Conservation (phyloP, 2,888 invertebrate species). For the Tiphia femorata region DNA sequence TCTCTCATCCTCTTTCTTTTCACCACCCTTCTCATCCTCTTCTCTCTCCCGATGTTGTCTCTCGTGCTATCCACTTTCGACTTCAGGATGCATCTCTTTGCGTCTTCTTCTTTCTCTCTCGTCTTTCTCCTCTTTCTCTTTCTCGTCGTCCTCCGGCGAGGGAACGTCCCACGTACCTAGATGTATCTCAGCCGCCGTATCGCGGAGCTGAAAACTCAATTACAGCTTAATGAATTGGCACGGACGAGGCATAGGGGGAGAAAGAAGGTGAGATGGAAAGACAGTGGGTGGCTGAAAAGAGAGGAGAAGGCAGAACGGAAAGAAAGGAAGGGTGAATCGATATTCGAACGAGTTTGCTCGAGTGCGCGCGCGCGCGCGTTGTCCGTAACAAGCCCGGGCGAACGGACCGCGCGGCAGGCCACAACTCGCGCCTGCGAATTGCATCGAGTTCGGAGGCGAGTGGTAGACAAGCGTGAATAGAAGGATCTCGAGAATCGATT, state of each 20-base stretch:
- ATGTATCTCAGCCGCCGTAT: slow-evolving; percentile 61
- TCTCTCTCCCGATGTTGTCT: no score
- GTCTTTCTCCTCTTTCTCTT: neutral
- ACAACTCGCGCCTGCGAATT: slow-evolving; percentile 26
- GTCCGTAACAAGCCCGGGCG: slow-evolving; percentile 33
- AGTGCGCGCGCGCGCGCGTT: slow-evolving; percentile 12
- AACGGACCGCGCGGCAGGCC: slow-evolving; percentile 1
- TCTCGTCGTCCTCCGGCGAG: neutral
- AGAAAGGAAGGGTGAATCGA: slow-evolving; percentile 10
- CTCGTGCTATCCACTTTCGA: no score
- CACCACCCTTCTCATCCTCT: neutral
- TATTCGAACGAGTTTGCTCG: slow-evolving; percentile 10
- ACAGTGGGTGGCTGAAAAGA: slow-evolving; percentile 2
- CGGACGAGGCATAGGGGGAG: slow-evolving; percentile 26
- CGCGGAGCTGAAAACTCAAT: slow-evolving; percentile 68
- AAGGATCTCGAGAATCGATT: slow-evolving; percentile 51
- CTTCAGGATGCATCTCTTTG: no score
- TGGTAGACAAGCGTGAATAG: slow-evolving; percentile 49
- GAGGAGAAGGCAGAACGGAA: slow-evolving; percentile 4
- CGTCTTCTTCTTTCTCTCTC: slow-evolving; percentile 1
- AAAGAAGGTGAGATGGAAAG: neutral
- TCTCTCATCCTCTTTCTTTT: slow-evolving; percentile 2
- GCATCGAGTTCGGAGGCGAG: slow-evolving; percentile 28
- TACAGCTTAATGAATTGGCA: slow-evolving; percentile 68
- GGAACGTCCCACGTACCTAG: slow-evolving; percentile 47